Evolutionary conservation across 2,113 vertebrate genomes (phyloP).

Genomic region (Pituophis catenifer): DNA sequence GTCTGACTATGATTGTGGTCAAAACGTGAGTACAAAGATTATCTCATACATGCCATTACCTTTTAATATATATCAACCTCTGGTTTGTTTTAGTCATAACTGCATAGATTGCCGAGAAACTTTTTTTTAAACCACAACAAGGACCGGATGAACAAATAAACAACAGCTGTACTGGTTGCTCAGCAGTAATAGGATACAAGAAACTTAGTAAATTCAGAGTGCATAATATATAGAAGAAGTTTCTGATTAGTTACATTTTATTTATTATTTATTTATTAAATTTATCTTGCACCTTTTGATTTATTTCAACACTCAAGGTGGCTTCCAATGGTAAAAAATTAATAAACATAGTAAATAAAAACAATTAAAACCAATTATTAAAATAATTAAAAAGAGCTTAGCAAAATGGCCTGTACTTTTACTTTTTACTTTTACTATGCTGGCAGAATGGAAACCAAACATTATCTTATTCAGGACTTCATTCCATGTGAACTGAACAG

Average conservation of each 20-base stretch:
- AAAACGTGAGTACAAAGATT: conserved; percentile 66
- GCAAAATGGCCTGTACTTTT: neutral
- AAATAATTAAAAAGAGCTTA: neutral
- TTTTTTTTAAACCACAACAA: conserved; percentile 48
- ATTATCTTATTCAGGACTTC: neutral
- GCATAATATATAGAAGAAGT: neutral
- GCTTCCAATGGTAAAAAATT: neutral
- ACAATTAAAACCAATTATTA: neutral
- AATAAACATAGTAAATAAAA: neutral
- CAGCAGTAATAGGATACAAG: neutral
- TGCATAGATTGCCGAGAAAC: conserved; percentile 64
- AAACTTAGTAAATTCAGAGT: neutral
- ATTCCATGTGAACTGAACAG: neutral
- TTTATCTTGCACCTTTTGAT: neutral
- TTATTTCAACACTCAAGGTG: neutral
- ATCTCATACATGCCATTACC: conserved; percentile 17
- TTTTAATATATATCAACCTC: conserved; percentile 24
- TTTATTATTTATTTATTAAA: neutral
- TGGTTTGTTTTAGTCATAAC: conserved; percentile 64
- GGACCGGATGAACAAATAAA: conserved; percentile 30
- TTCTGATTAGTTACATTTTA: neutral
- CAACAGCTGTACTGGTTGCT: conserved; percentile 4
- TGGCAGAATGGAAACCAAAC: neutral
- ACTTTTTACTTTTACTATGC: neutral
- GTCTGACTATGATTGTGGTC: conserved; percentile 57